phyloP scores from a whole-genome alignment of 1,140 invertebrate genomes.

The Papilio aristodemus region DNA sequence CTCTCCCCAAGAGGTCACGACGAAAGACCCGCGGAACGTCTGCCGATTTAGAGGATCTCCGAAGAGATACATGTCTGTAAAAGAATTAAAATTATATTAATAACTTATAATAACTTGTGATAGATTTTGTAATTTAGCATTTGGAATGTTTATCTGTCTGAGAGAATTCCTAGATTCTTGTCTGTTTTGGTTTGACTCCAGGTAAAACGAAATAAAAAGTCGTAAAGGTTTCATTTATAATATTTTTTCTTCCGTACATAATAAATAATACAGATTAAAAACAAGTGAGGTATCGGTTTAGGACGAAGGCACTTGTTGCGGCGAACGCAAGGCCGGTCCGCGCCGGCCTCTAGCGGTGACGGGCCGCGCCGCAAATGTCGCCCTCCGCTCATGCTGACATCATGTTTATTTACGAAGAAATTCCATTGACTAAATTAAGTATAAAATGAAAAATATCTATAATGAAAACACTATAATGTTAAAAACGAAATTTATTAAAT shows the following conservation, averaged over 20 bases:
- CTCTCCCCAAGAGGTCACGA: slow-evolving; percentile 82
- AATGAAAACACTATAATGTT: no score
- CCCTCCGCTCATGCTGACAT: background rate
- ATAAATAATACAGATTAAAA: background rate
- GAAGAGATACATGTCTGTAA: slow-evolving; percentile 89
- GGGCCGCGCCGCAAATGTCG: slow-evolving; percentile 8
- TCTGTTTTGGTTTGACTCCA: no score
- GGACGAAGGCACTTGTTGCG: slow-evolving; percentile 10
- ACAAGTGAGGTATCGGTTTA: background rate
- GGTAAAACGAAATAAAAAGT: no score
- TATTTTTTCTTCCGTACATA: background rate
- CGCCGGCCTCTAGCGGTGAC: slow-evolving; percentile 3
- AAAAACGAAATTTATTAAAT: no score
- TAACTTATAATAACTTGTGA: no score
- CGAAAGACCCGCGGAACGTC: slow-evolving; percentile 89
- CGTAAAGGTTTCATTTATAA: background rate
- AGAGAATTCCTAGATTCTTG: no score
- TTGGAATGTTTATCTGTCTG: no score
- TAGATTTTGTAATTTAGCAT: no score
- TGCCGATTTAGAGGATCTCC: slow-evolving; percentile 88
- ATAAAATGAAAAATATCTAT: background rate
- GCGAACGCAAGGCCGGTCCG: slow-evolving; percentile 16
- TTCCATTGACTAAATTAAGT: background rate
- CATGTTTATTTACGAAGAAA: slow-evolving; percentile 22
- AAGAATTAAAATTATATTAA: slow-evolving; percentile 28